Base-by-base conservation (phyloP, 2,888 invertebrate species). In the Cantharis lateralis region DNA sequence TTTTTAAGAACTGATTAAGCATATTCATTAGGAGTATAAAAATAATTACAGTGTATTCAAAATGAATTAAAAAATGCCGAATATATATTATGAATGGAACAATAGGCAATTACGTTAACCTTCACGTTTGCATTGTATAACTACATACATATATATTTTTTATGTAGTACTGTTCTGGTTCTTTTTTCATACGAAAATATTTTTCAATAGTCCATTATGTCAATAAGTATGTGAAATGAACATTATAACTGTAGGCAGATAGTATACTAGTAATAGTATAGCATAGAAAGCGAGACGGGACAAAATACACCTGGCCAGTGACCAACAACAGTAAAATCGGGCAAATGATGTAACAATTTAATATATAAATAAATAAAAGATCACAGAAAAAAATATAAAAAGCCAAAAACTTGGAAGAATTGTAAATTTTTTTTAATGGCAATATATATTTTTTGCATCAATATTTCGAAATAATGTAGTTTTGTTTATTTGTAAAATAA, bases 71-170 rank as follows among this genome's bases (percentile, higher is more conserved):
- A 73, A 73, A 48, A 20, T 18, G 48, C 64, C 68, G 61, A 72
- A 73, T 73, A 68, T 73, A 68, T 73, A 73, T 73, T 73, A 62
- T 73, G 72, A 73, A 68, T 68, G 72, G 72, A 73, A 73, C 72
- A 73, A 73, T 73, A 26, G 72, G 68, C 72, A 73, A 73, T 73
- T 73, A 73, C 16, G 68, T 16, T 61, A 73, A 68, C 61, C 64
- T 66, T 66, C 64, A 66, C 18, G 64, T 20, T 66, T 66, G 64
- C 24, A 18, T 66, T 61, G 68, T 68, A 48, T 48, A 26, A 68
- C 24, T 61, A 48, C 48, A 48, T 48, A 48, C 48, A 48, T 48
- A 48, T 9, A 61, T 68, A 73, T 62, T 64, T 28, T 63, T 63
- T 71, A n/a, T 26, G 63, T 64, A 48, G 48, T 48, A 64, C 62